Evolutionary conservation across 2,888 invertebrate genomes (phyloP), one percentile per base, ranked within the genome.

Genomic region (Nezara viridula): DNA sequence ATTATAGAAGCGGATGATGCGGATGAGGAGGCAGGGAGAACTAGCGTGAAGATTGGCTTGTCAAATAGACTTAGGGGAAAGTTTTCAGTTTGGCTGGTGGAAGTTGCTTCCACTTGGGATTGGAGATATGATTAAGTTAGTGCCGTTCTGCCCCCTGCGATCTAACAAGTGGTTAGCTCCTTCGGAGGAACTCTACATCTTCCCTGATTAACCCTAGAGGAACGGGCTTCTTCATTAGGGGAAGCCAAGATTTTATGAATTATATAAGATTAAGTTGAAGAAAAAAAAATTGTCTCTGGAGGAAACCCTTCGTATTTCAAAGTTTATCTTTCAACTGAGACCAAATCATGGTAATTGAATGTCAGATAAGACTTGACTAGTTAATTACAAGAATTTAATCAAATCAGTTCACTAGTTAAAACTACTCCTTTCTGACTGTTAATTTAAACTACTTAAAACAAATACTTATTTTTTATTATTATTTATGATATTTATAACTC

Each of bases 101-200:
- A n/a, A 81, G 44, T 81, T 81, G 66, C 44, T 37, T 44, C 81
- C 81, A n/a, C 81, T 40, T 73, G 44, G 81, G 81, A 81, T 81
- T 81, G 40, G 44, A 81, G 81, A 81, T 81, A 81, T 81, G 81
- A 81, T 81, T 81, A 81, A 81, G 81, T 81, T 81, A 81, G 81
- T 21, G 44, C 81, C 40, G 81, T n/a, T 47, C 81, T 44, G 44
- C 12, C 24, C 44, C 21, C 81, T 19, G 66, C 81, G 81, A 81
- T 40, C 81, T 44, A 81, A 81, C 81, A 81, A 81, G 81, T 81
- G 81, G 81, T 81, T 81, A 44, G 81, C 44, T 44, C 44, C 66
- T 81, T 81, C 81, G n/a, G 2, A 12, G 19, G 3, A 12, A 24
- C 81, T 24, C 81, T 47, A 14, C 66, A 73, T 81, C 44, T 40